Evolutionary conservation across 2,888 invertebrate genomes (phyloP), one percentile per base, ranked within the genome.

Genomic region (Tryphoninae sp.): DNA sequence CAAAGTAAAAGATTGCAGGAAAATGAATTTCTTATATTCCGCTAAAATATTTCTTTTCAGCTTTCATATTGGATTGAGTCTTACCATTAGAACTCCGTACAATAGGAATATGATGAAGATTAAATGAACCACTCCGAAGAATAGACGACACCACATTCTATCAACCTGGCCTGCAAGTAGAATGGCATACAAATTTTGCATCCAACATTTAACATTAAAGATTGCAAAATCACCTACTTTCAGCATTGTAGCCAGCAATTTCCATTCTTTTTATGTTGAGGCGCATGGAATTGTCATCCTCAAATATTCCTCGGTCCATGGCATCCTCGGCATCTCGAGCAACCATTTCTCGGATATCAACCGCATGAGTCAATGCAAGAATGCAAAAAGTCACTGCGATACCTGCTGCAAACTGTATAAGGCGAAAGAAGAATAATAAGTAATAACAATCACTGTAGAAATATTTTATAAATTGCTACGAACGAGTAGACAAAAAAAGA

Each of bases 261-360:
- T 92, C 91, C 89, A 93, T 91, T 78, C 90, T 90, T 33, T 90
- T 91, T 49, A 92, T 92, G 80, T 92, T 93, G 53, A 92, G 90
- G 79, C 89, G 90, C 85, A 89, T 89, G 1, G 90, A 90, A 8
- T 89, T 89, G 77, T 89, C 90, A 73, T 92, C 91, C 76, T 91
- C 90, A 65, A 92, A 80, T 22, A 90, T 91, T 82, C 92, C 92
- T 55, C 92, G 88, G 74, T 92, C 92, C 59, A 92, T 87, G 23
- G 91, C 91, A 78, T 93, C 92, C 82, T 92, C 92, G 3, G 92
- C 92, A 72, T 93, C 92, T 55, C 92, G 90, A 40, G 90, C 92
- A 33, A 93, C 90, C 90, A 92, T 90, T 67, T 92, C 89, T 62
- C 92, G 91, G 81, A 93, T 92, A 42, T 91, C 91, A 82, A 92